Conservation (phyloP, 2,113 vertebrate genomes). For the Nycticryphes semicollaris region DNA sequence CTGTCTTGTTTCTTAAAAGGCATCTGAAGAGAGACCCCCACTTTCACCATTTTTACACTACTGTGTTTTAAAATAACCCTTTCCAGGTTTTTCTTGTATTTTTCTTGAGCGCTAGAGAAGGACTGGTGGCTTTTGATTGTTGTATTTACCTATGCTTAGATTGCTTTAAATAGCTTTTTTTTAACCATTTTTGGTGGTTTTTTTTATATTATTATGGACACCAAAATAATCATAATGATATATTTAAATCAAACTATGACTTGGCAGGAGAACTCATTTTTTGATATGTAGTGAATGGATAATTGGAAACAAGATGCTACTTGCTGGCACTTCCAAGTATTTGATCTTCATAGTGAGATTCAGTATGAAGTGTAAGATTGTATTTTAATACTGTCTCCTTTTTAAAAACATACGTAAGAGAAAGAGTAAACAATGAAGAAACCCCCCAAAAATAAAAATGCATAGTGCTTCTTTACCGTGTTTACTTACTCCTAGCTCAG, state of each 20-base stretch:
- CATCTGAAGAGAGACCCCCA: neutral
- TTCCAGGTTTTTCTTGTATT: neutral
- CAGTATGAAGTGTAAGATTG: neutral
- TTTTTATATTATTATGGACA: neutral
- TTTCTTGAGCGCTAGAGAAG: neutral
- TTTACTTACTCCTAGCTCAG: neutral
- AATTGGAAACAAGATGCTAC: constrained; percentile 50
- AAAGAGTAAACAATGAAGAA: neutral
- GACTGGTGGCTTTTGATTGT: neutral
- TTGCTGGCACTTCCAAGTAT: constrained; percentile 21
- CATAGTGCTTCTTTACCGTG: neutral
- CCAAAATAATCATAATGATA: too few species aligned
- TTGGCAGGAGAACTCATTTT: constrained; percentile 2
- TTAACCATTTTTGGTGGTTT: neutral
- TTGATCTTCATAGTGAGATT: constrained; percentile 3
- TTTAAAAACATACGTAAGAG: neutral
- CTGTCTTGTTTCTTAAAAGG: constrained; percentile 63
- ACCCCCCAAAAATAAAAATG: neutral
- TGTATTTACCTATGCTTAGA: neutral
- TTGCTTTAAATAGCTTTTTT: neutral
- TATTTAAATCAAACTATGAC: neutral
- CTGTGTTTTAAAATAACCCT: neutral
- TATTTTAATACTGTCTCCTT: neutral
- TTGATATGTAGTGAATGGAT: neutral
- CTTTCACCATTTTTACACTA: neutral